Evolutionary conservation across 2,113 vertebrate genomes (phyloP), one percentile per base, ranked within the genome.

Genomic region (Alces alces): DNA sequence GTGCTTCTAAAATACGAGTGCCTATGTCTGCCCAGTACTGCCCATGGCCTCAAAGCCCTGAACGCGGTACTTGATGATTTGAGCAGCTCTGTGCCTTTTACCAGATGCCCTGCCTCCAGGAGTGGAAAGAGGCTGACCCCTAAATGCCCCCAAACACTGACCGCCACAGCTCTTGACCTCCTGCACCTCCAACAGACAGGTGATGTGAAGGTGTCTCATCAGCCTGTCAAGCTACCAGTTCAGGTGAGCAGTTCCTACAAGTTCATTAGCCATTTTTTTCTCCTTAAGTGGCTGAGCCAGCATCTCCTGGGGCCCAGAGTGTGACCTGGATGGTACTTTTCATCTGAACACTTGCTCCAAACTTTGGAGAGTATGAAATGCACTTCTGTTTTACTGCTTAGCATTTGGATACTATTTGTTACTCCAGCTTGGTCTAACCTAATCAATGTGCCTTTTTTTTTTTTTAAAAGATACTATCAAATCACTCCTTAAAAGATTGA

Each of bases 241-340:
- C 43, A 11, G 25, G 28, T 50, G 8, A 61, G 33, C 43, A 52
- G 70, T 7, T 39, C 28, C 15, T 16, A 11, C 14, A 9, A 30
- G 39, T 12, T 27, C 70, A 28, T 25, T 28, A 11, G 30, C 21
- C 60, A 27, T 28, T n/a, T 10, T 28, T 23, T 8, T 43, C 54
- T 73, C 21, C 19, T n/a, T 17, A 47, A n/a, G 39, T 7, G 50
- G 11, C 79, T 83, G 12, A 39, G n/a, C 80, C 23, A 15, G 33
- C 33, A 1, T 27, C 52, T n/a, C n/a, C 33, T 83, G 52, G 80
- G 52, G 23, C 80, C 80, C 80, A 55, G 52, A 36, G n/a, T 10
- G 13, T 16, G 16, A 21, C n/a, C n/a, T 39, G 80, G 21, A 27
- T 0, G 13, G 33, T 6, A 8, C n/a, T 16, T n/a, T 23, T 83